Evolutionary conservation across 2,113 vertebrate species (phyloP), one percentile per base, ranked within the genome.

Genomic region (Elephantulus edwardii): DNA sequence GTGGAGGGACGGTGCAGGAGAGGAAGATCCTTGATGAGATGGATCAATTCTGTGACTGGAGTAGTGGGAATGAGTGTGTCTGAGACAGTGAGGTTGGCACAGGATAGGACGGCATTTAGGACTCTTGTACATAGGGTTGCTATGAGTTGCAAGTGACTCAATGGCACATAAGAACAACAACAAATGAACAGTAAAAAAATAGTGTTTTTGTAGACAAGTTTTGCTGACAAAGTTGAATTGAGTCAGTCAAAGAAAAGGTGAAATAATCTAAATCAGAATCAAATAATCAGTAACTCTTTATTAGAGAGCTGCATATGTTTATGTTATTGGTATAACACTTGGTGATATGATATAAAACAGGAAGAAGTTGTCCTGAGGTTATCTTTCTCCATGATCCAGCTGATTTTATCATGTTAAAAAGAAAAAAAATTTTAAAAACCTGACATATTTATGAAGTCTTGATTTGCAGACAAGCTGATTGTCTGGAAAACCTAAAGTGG

Each of bases 331-430:
- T 68, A 60, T 40, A 38, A 33, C 71, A 11, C 11, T 38, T 16
- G 56, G 38, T 44, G 24, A 58, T 8, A 58, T 44, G 13, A 19
- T 60, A 58, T 30, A 33, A 84, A 79, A 3, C 33, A 17, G 52
- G 54, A 74, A 83, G 40, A 66, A 66, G 58, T 33, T 75, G 20
- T 66, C 26, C 42, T 24, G 85, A 62, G 42, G 52, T 62, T 81
- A 48, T 86, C 64, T 80, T 93, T 52, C 38, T 72, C 77, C 88
- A 68, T 58, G 33, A 83, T 38, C 74, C 58, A 30, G 8, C 78
- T 72, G 56, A 12, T 50, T 83, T 74, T 50, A 22, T 46, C 28
- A 24, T 64, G 13, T 71, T 64, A 30, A 54, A 56, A 81, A 74
- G 54, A 84, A 76, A 80, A 52, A 42, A 44, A n/a, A n/a, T n/a